Percentiles rank a stretch among this genome's conserved stretches.
Conservation (phyloP, 2,797 vertebrate species). For the Enteromius trimaculatus region DNA sequence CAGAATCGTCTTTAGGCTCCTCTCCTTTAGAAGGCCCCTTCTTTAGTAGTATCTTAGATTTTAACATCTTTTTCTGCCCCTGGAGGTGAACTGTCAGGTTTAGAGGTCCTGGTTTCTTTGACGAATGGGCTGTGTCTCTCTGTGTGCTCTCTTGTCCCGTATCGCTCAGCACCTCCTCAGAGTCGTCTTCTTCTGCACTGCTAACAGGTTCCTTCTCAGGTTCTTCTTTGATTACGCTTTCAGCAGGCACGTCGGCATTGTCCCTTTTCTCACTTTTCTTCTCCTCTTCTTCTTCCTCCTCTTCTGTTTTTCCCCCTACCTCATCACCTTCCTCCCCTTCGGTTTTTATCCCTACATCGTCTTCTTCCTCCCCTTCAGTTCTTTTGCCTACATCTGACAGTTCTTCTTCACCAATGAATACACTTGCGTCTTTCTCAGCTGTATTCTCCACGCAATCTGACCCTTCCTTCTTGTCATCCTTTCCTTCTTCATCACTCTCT, state of each 20-base stretch:
- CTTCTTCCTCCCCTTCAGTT: slow-evolving; percentile 46
- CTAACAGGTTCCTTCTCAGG: slow-evolving; percentile 53
- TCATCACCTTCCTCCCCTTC: slow-evolving; percentile 47
- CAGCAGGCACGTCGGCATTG: slow-evolving; percentile 49
- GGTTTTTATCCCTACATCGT: slow-evolving; percentile 48
- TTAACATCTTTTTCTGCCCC: slow-evolving; percentile 60
- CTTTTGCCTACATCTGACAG: slow-evolving; percentile 54
- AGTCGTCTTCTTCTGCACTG: slow-evolving; percentile 63
- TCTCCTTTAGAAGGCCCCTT: slow-evolving; percentile 57
- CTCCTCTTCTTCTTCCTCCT: slow-evolving; percentile 46
- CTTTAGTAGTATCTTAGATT: slow-evolving; percentile 63
- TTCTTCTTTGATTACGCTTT: slow-evolving; percentile 33
- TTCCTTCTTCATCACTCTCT: slow-evolving; percentile 59
- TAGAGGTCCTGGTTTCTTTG: slow-evolving; percentile 65
- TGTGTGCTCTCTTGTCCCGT: slow-evolving; percentile 29
- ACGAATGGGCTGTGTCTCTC: slow-evolving; percentile 36
- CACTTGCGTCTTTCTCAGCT: slow-evolving; percentile 62
- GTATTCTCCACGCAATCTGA: slow-evolving; percentile 56
- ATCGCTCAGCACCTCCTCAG: slow-evolving; percentile 47
- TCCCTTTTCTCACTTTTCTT: slow-evolving; percentile 42
- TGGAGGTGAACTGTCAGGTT: slow-evolving; percentile 60
- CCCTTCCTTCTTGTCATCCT: slow-evolving; percentile 66
- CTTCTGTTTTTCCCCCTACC: slow-evolving; percentile 34
- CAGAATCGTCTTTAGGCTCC: slow-evolving; percentile 46
- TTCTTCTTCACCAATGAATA: slow-evolving; percentile 65